These are phyloP conservation scores for Parapristionchus giblindavisi DNA, from an alignment of 2,888 invertebrate genomes.

Conservation along the genomic window DNA sequence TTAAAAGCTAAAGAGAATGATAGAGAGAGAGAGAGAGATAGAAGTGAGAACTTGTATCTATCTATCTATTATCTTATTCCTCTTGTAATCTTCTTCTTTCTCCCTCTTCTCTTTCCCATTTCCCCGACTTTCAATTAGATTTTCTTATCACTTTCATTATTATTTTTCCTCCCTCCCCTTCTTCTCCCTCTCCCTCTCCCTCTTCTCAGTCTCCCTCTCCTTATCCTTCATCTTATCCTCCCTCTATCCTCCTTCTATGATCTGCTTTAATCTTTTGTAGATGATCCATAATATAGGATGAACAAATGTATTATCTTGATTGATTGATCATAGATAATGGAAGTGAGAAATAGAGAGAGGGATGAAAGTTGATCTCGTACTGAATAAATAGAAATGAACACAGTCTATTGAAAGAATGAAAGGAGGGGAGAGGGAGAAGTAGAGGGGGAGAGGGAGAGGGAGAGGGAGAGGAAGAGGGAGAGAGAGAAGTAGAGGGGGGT, in stretches of 20 bases:
- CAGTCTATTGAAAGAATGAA: background rate
- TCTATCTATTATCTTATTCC: background rate
- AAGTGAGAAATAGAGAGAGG: background rate
- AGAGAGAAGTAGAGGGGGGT: too few relatives aligned
- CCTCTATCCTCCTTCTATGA: constrained; percentile 4
- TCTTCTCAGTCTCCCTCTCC: constrained; percentile 4
- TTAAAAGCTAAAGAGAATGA: constrained; percentile 35
- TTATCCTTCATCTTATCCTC: background rate
- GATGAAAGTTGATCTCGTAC: background rate
- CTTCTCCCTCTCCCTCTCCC: constrained; percentile 23
- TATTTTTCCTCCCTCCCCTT: constrained; percentile 19
- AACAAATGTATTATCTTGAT: background rate
- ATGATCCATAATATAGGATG: background rate
- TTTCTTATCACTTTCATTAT: too few relatives aligned
- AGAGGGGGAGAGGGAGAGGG: constrained; percentile 20
- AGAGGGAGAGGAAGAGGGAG: too few relatives aligned
- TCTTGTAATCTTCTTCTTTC: background rate
- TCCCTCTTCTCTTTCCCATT: background rate
- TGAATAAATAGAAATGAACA: background rate
- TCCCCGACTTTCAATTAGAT: background rate
- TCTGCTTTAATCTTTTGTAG: background rate
- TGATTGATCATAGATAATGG: background rate
- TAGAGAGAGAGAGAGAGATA: constrained; percentile 14
- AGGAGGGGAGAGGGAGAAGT: constrained; percentile 15
- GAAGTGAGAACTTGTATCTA: background rate